Evolutionary conservation across 2,888 invertebrate genomes (phyloP).

Genomic region (Leucophenga maculata): DNA sequence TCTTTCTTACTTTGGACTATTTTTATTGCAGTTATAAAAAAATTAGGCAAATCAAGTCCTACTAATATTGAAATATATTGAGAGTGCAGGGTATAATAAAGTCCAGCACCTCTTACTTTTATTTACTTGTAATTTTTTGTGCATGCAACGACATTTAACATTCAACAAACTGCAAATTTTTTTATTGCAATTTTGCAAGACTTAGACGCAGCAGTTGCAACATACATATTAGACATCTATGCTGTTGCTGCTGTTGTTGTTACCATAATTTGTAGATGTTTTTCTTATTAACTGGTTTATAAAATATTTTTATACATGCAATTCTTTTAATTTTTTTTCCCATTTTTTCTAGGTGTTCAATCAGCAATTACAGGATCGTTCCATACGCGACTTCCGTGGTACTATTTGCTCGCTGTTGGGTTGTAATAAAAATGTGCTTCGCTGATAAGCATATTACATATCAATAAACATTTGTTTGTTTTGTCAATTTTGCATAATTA

Average conservation of each 20-base stretch:
- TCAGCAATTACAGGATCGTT: constrained; percentile 72
- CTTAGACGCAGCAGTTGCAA: no score
- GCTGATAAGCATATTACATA: neutral
- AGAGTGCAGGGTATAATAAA: no score
- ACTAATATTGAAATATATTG: no score
- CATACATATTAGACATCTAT: neutral
- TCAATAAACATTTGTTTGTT: neutral
- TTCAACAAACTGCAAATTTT: no score
- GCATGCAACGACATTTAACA: no score
- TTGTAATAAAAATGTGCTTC: neutral
- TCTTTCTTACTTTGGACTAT: no score
- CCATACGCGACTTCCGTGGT: constrained; percentile 70
- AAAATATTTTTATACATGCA: constrained; percentile 14
- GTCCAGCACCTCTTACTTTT: no score
- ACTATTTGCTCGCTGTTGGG: constrained; percentile 65
- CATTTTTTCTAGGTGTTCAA: constrained; percentile 67
- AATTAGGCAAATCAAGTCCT: no score
- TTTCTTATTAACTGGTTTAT: constrained; percentile 44
- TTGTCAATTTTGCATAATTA: neutral
- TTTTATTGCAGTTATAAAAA: no score
- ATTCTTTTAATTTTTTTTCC: constrained; percentile 15
- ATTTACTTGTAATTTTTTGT: no score
- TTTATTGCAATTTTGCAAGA: neutral
- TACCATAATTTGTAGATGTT: neutral
- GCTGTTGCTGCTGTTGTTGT: neutral